Conservation (phyloP, 2,888 invertebrate species). For the Ashinkailepas kermadecensis region DNA sequence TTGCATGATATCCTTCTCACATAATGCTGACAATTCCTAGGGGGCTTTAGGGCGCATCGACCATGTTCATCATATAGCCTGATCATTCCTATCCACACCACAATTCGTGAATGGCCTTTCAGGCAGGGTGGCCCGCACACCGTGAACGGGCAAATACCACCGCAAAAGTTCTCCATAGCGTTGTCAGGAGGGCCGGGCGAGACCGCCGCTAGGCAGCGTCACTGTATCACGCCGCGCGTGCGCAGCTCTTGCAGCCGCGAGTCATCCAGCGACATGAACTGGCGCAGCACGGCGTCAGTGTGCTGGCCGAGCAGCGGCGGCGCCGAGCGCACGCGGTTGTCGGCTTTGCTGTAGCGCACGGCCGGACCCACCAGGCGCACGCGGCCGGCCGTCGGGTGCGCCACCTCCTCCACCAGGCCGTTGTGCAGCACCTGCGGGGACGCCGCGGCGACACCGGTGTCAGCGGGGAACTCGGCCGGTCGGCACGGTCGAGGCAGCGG, state of each 20-base stretch:
- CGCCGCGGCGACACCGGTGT: not conserved
- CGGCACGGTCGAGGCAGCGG: not conserved
- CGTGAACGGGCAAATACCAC: too few species aligned
- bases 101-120: too few species aligned
- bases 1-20: too few species aligned
- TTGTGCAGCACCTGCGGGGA: conserved; percentile 44
- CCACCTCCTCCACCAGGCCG: conserved; percentile 61
- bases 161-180: too few species aligned
- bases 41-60: too few species aligned
- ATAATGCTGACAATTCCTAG: too few species aligned
- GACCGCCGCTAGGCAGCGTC: too few species aligned
- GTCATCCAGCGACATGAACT: conserved; percentile 19
- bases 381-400: conserved; percentile 59
- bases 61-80: too few species aligned
- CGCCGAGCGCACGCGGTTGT: conserved; percentile 59
- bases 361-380: conserved; percentile 79
- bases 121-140: too few species aligned
- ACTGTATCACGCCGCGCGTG: not conserved
- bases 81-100: too few species aligned
- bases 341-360: conserved; percentile 66
- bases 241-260: not conserved
- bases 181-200: too few species aligned
- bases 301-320: conserved; percentile 86
- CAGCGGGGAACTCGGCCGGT: not conserved
- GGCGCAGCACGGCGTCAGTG: conserved; percentile 61